phyloP scores from a whole-genome alignment of 2,797 vertebrate species.

The Alca torda region DNA sequence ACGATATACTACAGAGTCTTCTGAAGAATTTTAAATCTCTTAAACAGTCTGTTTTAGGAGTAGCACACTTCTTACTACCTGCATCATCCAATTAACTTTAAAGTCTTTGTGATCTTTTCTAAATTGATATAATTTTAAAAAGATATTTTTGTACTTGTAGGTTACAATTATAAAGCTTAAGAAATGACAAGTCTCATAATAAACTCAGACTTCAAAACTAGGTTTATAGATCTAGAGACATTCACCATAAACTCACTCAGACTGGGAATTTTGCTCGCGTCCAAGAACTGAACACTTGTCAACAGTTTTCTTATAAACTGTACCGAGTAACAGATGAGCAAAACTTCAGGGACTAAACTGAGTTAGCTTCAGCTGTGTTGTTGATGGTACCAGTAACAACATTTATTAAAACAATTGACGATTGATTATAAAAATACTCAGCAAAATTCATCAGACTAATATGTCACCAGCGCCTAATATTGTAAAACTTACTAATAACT shows the following conservation, averaged over 20 bases:
- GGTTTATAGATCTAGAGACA: background rate
- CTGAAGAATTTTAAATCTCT: background rate
- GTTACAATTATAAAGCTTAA: background rate
- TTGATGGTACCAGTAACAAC: background rate
- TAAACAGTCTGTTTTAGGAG: background rate
- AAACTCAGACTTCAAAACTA: background rate
- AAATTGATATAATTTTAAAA: background rate
- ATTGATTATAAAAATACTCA: slow-evolving; percentile 13
- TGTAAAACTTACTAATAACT: slow-evolving; percentile 23
- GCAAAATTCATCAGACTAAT: slow-evolving; percentile 24
- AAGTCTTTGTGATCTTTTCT: background rate
- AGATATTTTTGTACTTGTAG: background rate
- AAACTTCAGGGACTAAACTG: background rate
- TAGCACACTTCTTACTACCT: background rate
- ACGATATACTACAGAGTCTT: background rate
- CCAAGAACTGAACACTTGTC: background rate
- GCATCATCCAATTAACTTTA: background rate
- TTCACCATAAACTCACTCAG: background rate
- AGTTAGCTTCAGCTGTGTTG: background rate
- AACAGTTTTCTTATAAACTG: background rate
- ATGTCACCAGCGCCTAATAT: background rate
- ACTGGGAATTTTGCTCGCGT: background rate
- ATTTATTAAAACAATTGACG: background rate
- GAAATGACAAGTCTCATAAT: background rate
- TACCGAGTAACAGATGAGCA: background rate